Percentiles rank a stretch among this genome's conserved stretches.
Evolutionary conservation across 2,888 invertebrate species (phyloP).

Genomic region (Heliconius aoede): DNA sequence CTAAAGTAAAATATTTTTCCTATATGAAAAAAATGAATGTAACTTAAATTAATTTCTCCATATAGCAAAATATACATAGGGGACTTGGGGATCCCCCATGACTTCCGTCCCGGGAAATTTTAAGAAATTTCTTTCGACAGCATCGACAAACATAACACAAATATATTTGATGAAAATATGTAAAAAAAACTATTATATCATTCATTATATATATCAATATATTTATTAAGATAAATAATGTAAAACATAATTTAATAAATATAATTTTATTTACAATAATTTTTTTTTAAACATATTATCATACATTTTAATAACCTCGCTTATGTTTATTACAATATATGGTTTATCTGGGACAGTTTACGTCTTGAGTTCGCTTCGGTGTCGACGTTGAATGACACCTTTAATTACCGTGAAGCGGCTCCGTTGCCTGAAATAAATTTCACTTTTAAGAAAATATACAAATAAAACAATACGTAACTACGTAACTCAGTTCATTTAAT

Average conservation of each 20-base stretch:
- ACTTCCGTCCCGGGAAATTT: no score
- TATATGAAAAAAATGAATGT: no score
- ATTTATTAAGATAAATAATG: neutral
- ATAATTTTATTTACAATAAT: neutral
- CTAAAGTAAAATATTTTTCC: no score
- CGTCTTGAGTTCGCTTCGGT: slow-evolving; percentile 40
- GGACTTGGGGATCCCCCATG: no score
- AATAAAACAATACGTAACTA: neutral
- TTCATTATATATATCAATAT: no score
- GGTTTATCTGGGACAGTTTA: slow-evolving; percentile 32
- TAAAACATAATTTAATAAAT: neutral
- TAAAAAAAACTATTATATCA: no score
- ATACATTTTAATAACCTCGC: neutral
- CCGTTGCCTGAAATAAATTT: slow-evolving; percentile 51
- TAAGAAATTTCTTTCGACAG: no score
- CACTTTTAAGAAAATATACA: slow-evolving; percentile 32
- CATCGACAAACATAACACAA: no score
- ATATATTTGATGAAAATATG: no score
- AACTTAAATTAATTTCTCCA: no score
- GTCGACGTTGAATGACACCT: slow-evolving; percentile 54
- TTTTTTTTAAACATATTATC: neutral
- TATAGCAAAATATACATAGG: no score
- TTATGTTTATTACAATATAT: neutral
- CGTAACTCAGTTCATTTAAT: neutral
- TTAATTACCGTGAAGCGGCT: slow-evolving; percentile 61